Percentiles rank a stretch among this genome's conserved stretches.
Evolutionary conservation across 2,888 invertebrate genomes (phyloP).

Genomic region (Cyaniris semiargus): DNA sequence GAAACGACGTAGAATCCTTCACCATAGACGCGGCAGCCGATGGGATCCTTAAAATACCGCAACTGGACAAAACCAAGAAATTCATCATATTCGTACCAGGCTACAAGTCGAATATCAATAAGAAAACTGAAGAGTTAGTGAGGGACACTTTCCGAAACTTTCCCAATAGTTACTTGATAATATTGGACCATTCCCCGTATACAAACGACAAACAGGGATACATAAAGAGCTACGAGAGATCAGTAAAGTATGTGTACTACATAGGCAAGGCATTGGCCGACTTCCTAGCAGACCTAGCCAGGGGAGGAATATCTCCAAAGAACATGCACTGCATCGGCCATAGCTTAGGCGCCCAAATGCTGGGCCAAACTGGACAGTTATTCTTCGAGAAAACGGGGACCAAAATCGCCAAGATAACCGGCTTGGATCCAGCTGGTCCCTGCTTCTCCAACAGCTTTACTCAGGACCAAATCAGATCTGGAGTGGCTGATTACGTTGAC

Average conservation of each 20-base stretch:
- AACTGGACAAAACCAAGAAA: constrained; percentile 56
- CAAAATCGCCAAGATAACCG: constrained; percentile 63
- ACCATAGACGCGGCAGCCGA: constrained; percentile 57
- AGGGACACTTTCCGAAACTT: constrained; percentile 59
- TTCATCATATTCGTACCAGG: constrained; percentile 67
- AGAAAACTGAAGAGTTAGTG: constrained; percentile 60
- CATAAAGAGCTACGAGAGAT: constrained; percentile 65
- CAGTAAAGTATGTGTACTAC: constrained; percentile 65
- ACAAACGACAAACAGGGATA: constrained; percentile 61
- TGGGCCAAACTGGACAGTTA: constrained; percentile 60
- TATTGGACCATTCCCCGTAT: constrained; percentile 69
- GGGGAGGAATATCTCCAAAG: constrained; percentile 58
- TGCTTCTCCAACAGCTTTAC: constrained; percentile 65
- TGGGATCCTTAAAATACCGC: constrained; percentile 54
- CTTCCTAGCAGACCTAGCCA: constrained; percentile 53
- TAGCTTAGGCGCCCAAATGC: constrained; percentile 68
- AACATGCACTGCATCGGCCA: constrained; percentile 70
- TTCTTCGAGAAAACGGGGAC: constrained; percentile 55
- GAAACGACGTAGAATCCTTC: constrained; percentile 50
- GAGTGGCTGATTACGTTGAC: constrained; percentile 81
- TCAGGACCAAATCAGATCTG: constrained; percentile 72
- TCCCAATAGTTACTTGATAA: constrained; percentile 67
- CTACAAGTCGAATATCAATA: constrained; percentile 65
- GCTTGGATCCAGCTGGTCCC: constrained; percentile 71
- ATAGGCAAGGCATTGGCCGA: constrained; percentile 64